Percentiles rank a stretch among this genome's conserved stretches.
Conservation (phyloP, 2,113 vertebrate genomes). For the Daubentonia madagascariensis region DNA sequence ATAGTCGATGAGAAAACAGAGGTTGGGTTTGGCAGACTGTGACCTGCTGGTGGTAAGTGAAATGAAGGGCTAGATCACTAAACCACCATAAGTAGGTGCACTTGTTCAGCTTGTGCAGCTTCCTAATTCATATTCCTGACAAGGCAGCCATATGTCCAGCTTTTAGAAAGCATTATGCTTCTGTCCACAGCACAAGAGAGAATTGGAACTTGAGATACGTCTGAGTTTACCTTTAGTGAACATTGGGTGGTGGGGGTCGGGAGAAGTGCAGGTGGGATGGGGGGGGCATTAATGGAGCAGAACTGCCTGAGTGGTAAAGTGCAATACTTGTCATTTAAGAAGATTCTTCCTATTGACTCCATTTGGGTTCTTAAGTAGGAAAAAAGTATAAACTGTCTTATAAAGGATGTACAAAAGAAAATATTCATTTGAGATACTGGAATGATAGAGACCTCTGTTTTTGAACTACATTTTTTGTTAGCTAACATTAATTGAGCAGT, state of each 20-base stretch:
- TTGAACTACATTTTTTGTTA: slow-evolving; percentile 3
- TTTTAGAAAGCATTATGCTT: background rate
- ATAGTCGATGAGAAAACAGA: background rate
- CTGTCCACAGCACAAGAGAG: background rate
- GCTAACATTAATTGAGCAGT: background rate
- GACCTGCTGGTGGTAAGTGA: background rate
- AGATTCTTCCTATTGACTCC: background rate
- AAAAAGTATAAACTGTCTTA: background rate
- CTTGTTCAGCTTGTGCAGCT: background rate
- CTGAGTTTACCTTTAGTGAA: background rate
- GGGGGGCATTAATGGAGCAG: no score
- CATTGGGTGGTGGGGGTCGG: no score
- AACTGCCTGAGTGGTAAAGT: background rate
- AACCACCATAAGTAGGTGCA: background rate
- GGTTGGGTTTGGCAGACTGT: background rate
- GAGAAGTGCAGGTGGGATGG: background rate
- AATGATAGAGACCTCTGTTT: background rate
- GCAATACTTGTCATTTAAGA: background rate
- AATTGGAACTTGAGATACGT: background rate
- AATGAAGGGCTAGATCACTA: background rate
- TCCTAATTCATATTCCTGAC: background rate
- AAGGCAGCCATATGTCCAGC: background rate
- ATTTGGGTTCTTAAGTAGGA: background rate
- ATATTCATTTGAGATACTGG: background rate
- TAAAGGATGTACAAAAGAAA: background rate